Evolutionary conservation across 2,888 invertebrate genomes (phyloP).

Genomic region (Nomada lathburiana): DNA sequence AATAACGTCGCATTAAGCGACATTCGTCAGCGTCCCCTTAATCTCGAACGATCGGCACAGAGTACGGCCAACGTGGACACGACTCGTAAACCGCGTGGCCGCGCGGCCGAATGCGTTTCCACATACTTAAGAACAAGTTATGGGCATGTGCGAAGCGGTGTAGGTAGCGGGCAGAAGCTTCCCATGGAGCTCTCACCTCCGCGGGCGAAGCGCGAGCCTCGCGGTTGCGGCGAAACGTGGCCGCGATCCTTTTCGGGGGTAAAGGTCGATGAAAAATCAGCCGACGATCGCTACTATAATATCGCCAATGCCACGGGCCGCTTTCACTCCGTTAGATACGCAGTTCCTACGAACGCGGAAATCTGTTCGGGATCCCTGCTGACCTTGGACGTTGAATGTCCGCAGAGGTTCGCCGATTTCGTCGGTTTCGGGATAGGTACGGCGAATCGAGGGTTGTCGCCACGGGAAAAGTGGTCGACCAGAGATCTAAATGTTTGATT

Average conservation of each 20-base stretch:
- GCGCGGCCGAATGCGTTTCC: conserved; percentile 59
- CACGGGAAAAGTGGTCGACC: no score
- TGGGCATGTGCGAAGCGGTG: conserved; percentile 69
- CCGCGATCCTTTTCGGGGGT: conserved; percentile 77
- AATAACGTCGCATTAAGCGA: conserved; percentile 41
- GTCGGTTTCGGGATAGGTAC: neutral
- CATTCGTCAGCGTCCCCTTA: conserved; percentile 36
- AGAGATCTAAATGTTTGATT: neutral
- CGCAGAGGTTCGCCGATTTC: conserved; percentile 5
- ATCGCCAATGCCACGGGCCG: conserved; percentile 76
- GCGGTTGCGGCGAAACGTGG: conserved; percentile 65
- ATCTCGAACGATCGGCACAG: conserved; percentile 35
- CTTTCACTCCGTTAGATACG: conserved; percentile 76
- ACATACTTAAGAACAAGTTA: conserved; percentile 73
- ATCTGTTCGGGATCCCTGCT: conserved; percentile 12
- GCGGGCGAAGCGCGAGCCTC: conserved; percentile 83
- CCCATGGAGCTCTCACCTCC: conserved; percentile 84
- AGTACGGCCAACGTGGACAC: conserved; percentile 32
- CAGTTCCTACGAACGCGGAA: conserved; percentile 45
- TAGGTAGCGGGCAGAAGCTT: conserved; percentile 82
- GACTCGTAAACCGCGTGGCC: conserved; percentile 25
- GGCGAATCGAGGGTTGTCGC: no score
- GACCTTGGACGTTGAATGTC: conserved; percentile 35
- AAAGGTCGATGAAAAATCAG: conserved; percentile 78
- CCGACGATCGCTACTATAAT: conserved; percentile 72